Percentiles rank a stretch among this genome's conserved stretches.
Conservation (phyloP, 1,140 invertebrate species). For the Polypedilum vanderplanki region DNA sequence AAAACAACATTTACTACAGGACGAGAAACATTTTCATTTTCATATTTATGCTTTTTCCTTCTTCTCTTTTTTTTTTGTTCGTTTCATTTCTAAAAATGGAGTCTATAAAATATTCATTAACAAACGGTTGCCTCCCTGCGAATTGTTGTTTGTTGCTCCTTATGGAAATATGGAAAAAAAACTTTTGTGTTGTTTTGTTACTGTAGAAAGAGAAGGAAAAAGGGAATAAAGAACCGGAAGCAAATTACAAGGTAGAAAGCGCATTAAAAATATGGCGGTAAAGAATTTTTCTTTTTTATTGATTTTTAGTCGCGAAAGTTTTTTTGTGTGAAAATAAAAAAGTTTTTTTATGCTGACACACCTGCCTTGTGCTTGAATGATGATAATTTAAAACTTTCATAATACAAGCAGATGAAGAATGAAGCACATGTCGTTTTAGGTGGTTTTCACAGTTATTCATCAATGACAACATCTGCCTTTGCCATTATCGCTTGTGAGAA, state of each 20-base stretch:
- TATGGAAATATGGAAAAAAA: too few species aligned
- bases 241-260: constrained; percentile 11
- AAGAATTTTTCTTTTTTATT: not conserved
- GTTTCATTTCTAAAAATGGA: constrained; percentile 1
- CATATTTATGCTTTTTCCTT: not conserved
- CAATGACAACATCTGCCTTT: too few species aligned
- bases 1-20: too few species aligned
- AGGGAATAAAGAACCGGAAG: not conserved
- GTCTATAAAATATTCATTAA: not conserved
- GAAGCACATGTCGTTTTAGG: too few species aligned
- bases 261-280: constrained; percentile 16
- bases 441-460: too few species aligned
- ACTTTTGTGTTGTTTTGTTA: too few species aligned
- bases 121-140: not conserved
- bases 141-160: not conserved
- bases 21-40: not conserved
- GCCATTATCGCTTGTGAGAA: too few species aligned
- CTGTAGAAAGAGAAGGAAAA: not conserved
- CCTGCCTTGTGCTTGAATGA: too few species aligned
- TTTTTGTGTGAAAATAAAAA: not conserved
- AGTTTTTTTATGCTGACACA: too few species aligned
- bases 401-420: too few species aligned
- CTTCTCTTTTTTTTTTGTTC: not conserved
- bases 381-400: too few species aligned
- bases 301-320: not conserved